Conservation (phyloP, 30 jellyfish, hydroid and myxozoan genomes). For the Mastigias papua region DNA sequence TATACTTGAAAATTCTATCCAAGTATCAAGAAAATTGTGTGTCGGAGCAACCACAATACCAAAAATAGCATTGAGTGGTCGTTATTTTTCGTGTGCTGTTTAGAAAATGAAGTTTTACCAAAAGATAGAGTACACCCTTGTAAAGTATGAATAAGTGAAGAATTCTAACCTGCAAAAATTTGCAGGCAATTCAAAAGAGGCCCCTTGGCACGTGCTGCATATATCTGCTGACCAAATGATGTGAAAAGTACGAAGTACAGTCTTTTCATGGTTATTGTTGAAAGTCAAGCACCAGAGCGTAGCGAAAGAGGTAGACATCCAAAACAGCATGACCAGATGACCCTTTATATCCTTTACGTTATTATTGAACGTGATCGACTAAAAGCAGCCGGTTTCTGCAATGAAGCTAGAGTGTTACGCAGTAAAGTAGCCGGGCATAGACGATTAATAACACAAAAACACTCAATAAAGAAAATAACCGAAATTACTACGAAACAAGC, state of each 20-base stretch:
- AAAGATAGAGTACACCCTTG: too few relatives aligned
- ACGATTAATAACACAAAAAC: neutral
- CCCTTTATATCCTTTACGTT: slow-evolving; percentile 37
- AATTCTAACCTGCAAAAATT: slow-evolving; percentile 13
- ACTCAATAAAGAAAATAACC: neutral
- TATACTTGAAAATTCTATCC: slow-evolving; percentile 38
- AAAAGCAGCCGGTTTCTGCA: slow-evolving; percentile 18
- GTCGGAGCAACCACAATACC: slow-evolving; percentile 44
- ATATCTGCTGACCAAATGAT: too few relatives aligned
- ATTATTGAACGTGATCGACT: slow-evolving; percentile 35
- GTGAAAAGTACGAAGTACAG: slow-evolving; percentile 41
- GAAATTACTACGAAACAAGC: neutral
- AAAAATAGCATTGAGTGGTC: slow-evolving; percentile 46
- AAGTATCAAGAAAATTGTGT: slow-evolving; percentile 42
- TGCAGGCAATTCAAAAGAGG: slow-evolving; percentile 39
- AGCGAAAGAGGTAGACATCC: slow-evolving; percentile 48
- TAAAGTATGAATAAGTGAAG: slow-evolving; percentile 21
- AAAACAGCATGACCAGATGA: slow-evolving; percentile 55
- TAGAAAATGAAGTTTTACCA: slow-evolving; percentile 33
- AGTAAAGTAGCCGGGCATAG: slow-evolving; percentile 28
- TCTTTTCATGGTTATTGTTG: slow-evolving; percentile 41
- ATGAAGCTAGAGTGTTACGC: slow-evolving; percentile 41
- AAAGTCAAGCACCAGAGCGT: slow-evolving; percentile 32
- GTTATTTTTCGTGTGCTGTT: slow-evolving; percentile 36
- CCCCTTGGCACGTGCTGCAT: too few relatives aligned